Percentiles rank a stretch among this genome's conserved stretches.
phyloP scores from a whole-genome alignment of 2,797 vertebrate species.

The Dermochelys coriacea region DNA sequence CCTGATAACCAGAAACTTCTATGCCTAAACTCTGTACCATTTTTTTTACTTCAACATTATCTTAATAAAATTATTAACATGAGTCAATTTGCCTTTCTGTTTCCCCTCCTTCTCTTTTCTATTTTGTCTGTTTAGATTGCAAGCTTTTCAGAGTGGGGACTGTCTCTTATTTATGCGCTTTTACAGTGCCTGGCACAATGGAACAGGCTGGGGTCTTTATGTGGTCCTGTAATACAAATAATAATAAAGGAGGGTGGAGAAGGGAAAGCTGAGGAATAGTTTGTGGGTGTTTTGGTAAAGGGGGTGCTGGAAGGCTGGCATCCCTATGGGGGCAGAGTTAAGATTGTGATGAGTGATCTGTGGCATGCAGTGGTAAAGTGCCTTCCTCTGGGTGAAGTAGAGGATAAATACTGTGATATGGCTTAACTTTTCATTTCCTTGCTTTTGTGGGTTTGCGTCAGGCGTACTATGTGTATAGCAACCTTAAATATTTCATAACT shows the following conservation, averaged over 20 bases:
- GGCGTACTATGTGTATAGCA: background rate
- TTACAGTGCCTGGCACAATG: background rate
- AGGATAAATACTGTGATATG: too few species aligned
- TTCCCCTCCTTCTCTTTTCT: background rate
- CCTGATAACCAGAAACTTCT: too few species aligned
- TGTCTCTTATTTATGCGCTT: background rate
- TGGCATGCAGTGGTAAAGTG: background rate
- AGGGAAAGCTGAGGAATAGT: background rate
- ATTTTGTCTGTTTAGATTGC: background rate
- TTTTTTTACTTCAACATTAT: too few species aligned
- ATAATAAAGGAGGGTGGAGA: background rate
- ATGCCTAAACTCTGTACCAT: too few species aligned
- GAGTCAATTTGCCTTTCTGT: background rate
- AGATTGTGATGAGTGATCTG: background rate
- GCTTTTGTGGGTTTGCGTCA: background rate
- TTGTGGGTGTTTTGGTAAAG: background rate
- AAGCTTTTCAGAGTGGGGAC: background rate
- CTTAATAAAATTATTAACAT: background rate
- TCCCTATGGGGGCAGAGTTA: background rate
- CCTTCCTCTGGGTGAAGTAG: too few species aligned
- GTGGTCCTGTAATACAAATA: background rate
- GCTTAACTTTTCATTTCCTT: background rate
- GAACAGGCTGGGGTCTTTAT: background rate
- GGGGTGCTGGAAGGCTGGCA: background rate
- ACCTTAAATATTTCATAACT: background rate